Evolutionary conservation across 2,888 invertebrate species (phyloP).

Genomic region (Bombylius discolor): DNA sequence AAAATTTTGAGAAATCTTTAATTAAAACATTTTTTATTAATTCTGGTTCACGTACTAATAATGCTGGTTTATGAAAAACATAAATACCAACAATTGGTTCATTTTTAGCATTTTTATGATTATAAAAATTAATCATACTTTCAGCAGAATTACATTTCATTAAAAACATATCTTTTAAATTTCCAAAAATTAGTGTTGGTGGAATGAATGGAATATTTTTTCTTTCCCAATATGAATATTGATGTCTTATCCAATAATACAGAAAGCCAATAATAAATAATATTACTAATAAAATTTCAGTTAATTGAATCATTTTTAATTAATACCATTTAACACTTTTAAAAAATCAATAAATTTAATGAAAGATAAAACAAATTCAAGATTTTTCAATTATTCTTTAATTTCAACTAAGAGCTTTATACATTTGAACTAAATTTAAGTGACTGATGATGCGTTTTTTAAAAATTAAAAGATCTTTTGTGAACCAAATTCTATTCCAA

Average conservation of each 20-base stretch:
- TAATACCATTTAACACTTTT: too few relatives aligned
- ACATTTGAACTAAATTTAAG: too few relatives aligned
- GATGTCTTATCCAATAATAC: not conserved
- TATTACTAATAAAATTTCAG: not conserved
- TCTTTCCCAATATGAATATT: conserved; percentile 22
- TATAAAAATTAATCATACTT: conserved; percentile 31
- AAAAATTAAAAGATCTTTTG: too few relatives aligned
- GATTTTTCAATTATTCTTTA: too few relatives aligned
- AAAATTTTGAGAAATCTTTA: conserved; percentile 37
- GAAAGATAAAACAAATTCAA: too few relatives aligned
- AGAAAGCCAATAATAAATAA: not conserved
- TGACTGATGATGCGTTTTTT: too few relatives aligned
- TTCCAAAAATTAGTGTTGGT: conserved; percentile 35
- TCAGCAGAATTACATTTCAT: conserved; percentile 25
- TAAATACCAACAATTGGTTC: conserved; percentile 31
- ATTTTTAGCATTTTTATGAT: conserved; percentile 21
- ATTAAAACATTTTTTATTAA: conserved; percentile 36
- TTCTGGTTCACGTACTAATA: conserved; percentile 37
- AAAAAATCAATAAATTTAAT: too few relatives aligned
- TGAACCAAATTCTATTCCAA: too few relatives aligned
- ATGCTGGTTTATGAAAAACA: conserved; percentile 35
- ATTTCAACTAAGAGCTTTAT: too few relatives aligned
- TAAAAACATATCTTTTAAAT: conserved; percentile 27
- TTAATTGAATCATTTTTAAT: not conserved
- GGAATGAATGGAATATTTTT: conserved; percentile 30